Evolutionary conservation across 2,113 vertebrate species (phyloP), one percentile per base, ranked within the genome.

Genomic region (Psittacara wagleri): DNA sequence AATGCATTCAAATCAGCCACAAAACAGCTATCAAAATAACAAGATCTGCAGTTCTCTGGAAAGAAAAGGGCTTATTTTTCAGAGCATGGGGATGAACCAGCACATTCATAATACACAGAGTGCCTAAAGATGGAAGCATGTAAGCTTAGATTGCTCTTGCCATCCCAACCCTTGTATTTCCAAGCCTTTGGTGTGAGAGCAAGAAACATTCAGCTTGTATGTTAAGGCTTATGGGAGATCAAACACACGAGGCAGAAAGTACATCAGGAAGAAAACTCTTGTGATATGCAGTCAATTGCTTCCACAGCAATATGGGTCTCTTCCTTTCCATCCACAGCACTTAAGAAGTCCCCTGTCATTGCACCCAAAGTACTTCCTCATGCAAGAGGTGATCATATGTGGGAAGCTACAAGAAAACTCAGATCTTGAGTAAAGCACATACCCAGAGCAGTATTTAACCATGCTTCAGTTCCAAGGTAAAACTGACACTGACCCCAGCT

Each of bases 381-480:
- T 24, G 35, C 64, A 75, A 74, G 64, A 37, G 3, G 17, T 27
- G 49, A 43, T 20, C 31, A 3, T 20, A 2, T 2, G 17, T 10
- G 54, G 43, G 48, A 63, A 62, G 27, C n/a, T 14, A 68, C n/a
- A 35, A 33, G 51, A 35, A 66, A 3, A 7, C 44, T 54, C 61
- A 11, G 17, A 72, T 13, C 29, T 28, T 17, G 5, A 55, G 18
- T 11, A 24, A 35, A 52, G 24, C 54, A 17, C 66, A 54, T 10
- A 10, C 1, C 5, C 76, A n/a, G 43, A 39, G 20, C 16, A 51
- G 25, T 4, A 24, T 24, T 79, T 13, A 64, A n/a, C 23, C 39
- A 18, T 2, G 1, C 25, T 51, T n/a, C 2, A 2, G 22, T 29
- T n/a, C 39, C 0, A 0, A 78, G 43, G 20, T 15, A 41, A 52